Conservation (phyloP, 1,140 invertebrate genomes). For the Augochlora pura region DNA sequence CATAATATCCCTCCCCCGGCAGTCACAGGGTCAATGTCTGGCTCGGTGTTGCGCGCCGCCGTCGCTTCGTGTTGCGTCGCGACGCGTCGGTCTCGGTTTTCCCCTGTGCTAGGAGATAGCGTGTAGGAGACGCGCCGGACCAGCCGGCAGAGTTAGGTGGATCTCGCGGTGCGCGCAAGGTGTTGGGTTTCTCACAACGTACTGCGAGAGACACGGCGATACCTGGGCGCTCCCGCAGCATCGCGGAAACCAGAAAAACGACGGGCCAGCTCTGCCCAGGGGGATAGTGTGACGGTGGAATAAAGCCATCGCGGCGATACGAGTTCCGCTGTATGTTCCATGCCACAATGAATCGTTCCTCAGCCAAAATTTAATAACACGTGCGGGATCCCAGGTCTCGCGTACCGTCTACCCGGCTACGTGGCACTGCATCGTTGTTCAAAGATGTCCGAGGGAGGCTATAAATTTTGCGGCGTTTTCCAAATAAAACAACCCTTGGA, state of each 20-base stretch:
- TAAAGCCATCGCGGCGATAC: not conserved
- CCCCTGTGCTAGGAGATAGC: too few species aligned
- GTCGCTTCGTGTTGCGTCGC: not conserved
- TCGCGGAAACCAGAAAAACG: slow-evolving; percentile 18
- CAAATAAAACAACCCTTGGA: too few species aligned
- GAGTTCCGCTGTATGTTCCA: not conserved
- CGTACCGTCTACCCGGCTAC: too few species aligned
- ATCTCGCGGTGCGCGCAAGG: slow-evolving; percentile 7
- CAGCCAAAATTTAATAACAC: too few species aligned
- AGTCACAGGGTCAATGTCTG: slow-evolving; percentile 9
- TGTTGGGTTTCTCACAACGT: slow-evolving; percentile 27
- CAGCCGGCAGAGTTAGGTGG: not conserved
- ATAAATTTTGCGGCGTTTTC: too few species aligned
- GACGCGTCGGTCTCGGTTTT: not conserved
- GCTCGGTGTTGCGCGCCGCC: too few species aligned
- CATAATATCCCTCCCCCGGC: slow-evolving; percentile 11
- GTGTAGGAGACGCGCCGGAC: slow-evolving; percentile 12
- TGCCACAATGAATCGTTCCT: not conserved
- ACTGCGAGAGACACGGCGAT: not conserved
- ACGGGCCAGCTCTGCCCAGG: slow-evolving; percentile 10
- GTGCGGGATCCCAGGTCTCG: too few species aligned
- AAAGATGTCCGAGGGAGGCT: too few species aligned
- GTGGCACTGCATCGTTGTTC: too few species aligned
- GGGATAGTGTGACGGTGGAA: not conserved
- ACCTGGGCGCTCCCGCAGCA: not conserved